Percentiles rank a stretch among this genome's conserved stretches.
Conservation (phyloP, 2,113 vertebrate genomes). For the Tretioscincus oriximinensis region DNA sequence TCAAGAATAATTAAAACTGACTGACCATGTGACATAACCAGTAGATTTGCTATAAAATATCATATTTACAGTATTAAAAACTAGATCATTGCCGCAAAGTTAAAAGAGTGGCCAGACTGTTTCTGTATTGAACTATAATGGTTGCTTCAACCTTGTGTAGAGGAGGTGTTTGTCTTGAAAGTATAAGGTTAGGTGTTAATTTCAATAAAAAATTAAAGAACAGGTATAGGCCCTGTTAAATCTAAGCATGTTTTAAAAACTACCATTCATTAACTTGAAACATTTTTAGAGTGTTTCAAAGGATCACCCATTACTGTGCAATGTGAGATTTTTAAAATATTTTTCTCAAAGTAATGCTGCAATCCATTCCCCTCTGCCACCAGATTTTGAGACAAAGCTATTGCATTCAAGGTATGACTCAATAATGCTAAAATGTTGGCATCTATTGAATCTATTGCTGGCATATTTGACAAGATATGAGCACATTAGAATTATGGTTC, state of each 20-base stretch:
- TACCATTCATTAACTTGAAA: neutral
- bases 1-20: too few species aligned
- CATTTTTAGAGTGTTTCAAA: conserved; percentile 7
- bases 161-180: conserved; percentile 13
- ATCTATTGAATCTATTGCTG: neutral
- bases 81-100: neutral
- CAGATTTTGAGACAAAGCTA: neutral
- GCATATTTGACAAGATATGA: neutral
- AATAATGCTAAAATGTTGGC: neutral
- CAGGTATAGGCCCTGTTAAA: neutral
- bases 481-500: neutral
- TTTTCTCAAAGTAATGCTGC: neutral
- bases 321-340: neutral
- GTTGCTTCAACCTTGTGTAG: too few species aligned
- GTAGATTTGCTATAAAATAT: neutral
- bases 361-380: neutral
- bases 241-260: neutral
- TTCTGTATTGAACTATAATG: neutral
- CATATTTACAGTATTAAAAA: neutral
- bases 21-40: neutral
- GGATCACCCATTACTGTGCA: neutral
- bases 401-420: neutral
- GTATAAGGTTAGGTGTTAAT: neutral
- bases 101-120: too few species aligned
- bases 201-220: neutral